A percentile compares a stretch with the other conserved stretches of the same genome.
Evolutionary conservation across 2,797 vertebrate species (phyloP).

Genomic region (Sebastes trivittatus): DNA sequence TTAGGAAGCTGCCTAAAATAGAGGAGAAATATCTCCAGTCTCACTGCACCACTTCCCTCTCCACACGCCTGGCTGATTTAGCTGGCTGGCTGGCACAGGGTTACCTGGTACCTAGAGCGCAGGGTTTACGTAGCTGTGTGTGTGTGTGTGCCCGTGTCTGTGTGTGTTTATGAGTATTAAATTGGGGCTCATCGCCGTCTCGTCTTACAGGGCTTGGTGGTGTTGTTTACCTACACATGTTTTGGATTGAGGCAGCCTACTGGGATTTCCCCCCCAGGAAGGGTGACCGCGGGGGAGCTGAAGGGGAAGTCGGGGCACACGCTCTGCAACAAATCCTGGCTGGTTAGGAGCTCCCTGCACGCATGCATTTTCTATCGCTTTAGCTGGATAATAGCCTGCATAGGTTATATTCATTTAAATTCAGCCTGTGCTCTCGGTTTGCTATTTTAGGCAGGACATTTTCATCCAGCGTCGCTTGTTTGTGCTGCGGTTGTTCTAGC

Average conservation of each 20-base stretch:
- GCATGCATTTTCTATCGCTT: constrained; percentile 11
- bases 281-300: constrained; percentile 31
- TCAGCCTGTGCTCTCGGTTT: neutral
- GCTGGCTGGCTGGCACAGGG: constrained; percentile 54
- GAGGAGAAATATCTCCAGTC: constrained; percentile 78
- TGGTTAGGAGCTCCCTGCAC: constrained; percentile 11
- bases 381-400: constrained; percentile 4
- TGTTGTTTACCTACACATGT: constrained; percentile 59
- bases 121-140: constrained; percentile 36
- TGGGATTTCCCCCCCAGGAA: constrained; percentile 48
- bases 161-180: constrained; percentile 29
- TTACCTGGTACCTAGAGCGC: constrained; percentile 63
- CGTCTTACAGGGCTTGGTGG: constrained; percentile 26
- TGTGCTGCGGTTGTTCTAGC: neutral
- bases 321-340: constrained; percentile 37
- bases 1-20: constrained; percentile 85
- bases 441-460: neutral
- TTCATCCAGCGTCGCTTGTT: neutral
- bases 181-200: constrained; percentile 31
- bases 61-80: constrained; percentile 68
- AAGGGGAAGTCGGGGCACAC: constrained; percentile 32
- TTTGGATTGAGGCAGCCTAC: constrained; percentile 56
- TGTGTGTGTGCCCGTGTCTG: neutral
- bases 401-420: constrained; percentile 9
- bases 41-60: constrained; percentile 65